Evolutionary conservation across 2,797 vertebrate genomes (phyloP).

Genomic region (Alauda arvensis): DNA sequence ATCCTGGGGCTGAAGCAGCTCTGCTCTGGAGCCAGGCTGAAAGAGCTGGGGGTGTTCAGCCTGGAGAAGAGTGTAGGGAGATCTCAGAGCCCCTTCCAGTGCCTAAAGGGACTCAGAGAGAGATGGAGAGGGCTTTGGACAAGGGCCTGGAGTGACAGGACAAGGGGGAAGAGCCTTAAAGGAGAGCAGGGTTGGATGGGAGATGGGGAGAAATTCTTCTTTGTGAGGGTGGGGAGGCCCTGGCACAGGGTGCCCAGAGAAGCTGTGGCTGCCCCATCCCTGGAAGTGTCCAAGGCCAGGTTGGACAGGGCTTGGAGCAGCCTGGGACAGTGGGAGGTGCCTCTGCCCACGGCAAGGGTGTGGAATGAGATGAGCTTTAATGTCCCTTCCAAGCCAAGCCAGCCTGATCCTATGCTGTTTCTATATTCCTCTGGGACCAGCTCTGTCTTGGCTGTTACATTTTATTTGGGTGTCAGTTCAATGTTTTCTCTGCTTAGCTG

Average conservation of each 20-base stretch:
- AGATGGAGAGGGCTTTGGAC: not conserved
- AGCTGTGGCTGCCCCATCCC: too few species aligned
- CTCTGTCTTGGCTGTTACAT: not conserved
- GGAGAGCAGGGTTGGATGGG: not conserved
- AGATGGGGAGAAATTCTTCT: not conserved
- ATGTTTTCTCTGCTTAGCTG: not conserved
- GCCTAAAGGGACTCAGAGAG: not conserved
- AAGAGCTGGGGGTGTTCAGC: not conserved
- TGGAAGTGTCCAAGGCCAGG: not conserved
- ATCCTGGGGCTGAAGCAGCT: not conserved
- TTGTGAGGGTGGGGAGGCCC: rapidly evolving
- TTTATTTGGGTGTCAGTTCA: not conserved
- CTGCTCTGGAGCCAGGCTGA: not conserved
- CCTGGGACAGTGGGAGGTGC: not conserved
- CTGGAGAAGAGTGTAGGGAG: not conserved
- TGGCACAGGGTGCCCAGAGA: not conserved
- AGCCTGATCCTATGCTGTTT: not conserved
- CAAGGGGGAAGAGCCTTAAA: not conserved
- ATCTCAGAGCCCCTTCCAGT: not conserved
- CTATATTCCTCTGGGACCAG: not conserved
- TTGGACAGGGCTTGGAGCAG: rapidly evolving
- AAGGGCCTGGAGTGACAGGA: not conserved
- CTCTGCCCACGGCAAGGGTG: too few species aligned
- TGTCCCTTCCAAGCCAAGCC: not conserved
- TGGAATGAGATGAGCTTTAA: not conserved